Evolutionary conservation across 2,888 invertebrate genomes (phyloP).

Genomic region (Lydus trimaculatus): DNA sequence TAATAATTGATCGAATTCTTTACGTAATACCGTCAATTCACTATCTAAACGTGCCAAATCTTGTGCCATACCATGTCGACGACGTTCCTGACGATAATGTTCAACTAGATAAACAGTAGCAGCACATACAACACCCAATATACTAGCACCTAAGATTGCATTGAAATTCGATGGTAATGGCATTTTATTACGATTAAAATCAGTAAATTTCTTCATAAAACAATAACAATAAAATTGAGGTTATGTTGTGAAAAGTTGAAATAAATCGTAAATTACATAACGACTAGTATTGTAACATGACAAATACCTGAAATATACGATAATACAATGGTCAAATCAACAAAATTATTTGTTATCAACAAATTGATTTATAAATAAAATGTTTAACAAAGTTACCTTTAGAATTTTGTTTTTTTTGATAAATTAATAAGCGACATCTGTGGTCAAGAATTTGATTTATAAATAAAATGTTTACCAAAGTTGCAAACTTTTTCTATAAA

Average conservation of each 20-base stretch:
- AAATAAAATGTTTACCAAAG: too few relatives aligned
- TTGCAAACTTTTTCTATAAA: too few relatives aligned
- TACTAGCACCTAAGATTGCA: constrained; percentile 53
- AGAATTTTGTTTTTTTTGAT: background rate
- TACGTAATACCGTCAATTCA: constrained; percentile 49
- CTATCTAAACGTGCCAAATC: constrained; percentile 54
- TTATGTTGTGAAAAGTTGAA: constrained; percentile 10
- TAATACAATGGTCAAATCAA: background rate
- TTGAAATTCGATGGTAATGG: constrained; percentile 43
- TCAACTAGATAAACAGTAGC: constrained; percentile 56
- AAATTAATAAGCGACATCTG: background rate
- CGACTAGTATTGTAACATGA: background rate
- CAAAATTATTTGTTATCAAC: background rate
- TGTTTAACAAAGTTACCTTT: background rate
- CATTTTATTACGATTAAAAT: constrained; percentile 33
- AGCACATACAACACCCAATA: constrained; percentile 56
- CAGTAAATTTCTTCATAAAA: background rate
- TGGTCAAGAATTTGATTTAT: too few relatives aligned
- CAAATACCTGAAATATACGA: background rate
- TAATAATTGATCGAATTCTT: constrained; percentile 51
- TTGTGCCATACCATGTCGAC: constrained; percentile 51
- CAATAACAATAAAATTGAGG: constrained; percentile 18
- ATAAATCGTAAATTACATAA: background rate
- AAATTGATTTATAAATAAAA: background rate
- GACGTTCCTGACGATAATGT: constrained; percentile 53